Percentiles rank a stretch among this genome's conserved stretches.
Evolutionary conservation across 2,888 invertebrate genomes (phyloP).

Genomic region (Cyaniris semiargus): DNA sequence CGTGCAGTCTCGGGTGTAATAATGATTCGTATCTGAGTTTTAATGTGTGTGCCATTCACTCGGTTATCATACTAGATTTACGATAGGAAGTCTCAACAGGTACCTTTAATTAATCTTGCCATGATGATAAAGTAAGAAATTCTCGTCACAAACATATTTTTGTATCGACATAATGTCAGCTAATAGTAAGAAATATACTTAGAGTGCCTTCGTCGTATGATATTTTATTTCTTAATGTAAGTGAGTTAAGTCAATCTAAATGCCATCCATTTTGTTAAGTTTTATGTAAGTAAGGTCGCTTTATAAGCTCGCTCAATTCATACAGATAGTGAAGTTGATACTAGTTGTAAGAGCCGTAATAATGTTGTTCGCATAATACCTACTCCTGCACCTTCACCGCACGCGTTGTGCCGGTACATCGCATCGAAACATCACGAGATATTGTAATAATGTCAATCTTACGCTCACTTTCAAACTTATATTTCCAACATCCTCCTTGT

Average conservation of each 20-base stretch:
- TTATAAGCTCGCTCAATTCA: constrained; percentile 78
- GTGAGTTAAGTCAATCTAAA: constrained; percentile 80
- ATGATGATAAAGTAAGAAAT: constrained; percentile 78
- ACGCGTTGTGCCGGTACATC: neutral
- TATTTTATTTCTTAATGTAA: constrained; percentile 69
- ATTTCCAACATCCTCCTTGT: constrained; percentile 25
- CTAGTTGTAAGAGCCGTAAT: constrained; percentile 61
- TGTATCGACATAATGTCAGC: constrained; percentile 58
- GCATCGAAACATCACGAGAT: constrained; percentile 20
- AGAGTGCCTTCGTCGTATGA: constrained; percentile 76
- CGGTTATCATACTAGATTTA: constrained; percentile 73
- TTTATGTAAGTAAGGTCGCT: constrained; percentile 75
- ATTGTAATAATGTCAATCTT: constrained; percentile 23
- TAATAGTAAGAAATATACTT: constrained; percentile 63
- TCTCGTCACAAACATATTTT: constrained; percentile 73
- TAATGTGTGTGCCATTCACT: constrained; percentile 77
- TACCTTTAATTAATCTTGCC: constrained; percentile 79
- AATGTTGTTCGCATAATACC: constrained; percentile 48
- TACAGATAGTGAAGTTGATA: constrained; percentile 70
- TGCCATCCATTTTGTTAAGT: constrained; percentile 81
- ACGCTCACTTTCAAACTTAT: neutral
- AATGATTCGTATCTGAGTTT: constrained; percentile 62
- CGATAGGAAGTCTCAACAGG: constrained; percentile 76
- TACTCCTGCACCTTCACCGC: constrained; percentile 19
- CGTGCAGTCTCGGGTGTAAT: constrained; percentile 50